Evolutionary conservation across 2,888 invertebrate species (phyloP).

Genomic region (Lamellibrachia columna): DNA sequence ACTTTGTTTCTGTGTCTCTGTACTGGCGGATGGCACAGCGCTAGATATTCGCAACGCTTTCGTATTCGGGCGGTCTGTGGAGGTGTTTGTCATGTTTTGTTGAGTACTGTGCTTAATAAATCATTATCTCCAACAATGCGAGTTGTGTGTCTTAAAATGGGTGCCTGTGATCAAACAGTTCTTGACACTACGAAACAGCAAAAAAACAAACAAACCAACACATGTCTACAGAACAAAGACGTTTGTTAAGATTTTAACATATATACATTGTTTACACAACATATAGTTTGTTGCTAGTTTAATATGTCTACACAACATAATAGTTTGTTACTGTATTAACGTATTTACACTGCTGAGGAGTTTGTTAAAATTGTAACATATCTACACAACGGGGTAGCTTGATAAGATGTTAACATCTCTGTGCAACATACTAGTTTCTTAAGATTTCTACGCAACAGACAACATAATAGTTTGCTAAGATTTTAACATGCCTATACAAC

Average conservation of each 20-base stretch:
- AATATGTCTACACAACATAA: not conserved
- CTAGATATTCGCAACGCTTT: not conserved
- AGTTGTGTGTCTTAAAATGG: not conserved
- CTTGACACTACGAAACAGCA: not conserved
- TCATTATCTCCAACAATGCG: not conserved
- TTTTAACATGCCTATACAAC: not conserved
- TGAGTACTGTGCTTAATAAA: slow-evolving; percentile 16
- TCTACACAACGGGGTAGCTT: not conserved
- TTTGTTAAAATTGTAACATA: too few species aligned
- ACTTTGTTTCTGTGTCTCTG: not conserved
- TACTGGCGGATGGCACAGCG: not conserved
- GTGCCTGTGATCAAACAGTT: not conserved
- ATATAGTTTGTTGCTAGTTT: not conserved
- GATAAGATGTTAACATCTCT: not conserved
- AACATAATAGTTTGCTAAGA: not conserved
- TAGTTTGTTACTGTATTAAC: not conserved
- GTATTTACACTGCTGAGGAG: too few species aligned
- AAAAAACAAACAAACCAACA: not conserved
- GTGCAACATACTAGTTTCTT: not conserved
- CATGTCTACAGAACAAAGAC: not conserved
- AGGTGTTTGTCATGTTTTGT: not conserved
- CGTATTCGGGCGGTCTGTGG: not conserved
- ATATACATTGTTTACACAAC: not conserved
- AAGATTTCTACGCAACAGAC: not conserved
- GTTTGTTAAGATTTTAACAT: not conserved